Conservation (phyloP, 2,888 invertebrate species). For the Stramonita haemastoma region DNA sequence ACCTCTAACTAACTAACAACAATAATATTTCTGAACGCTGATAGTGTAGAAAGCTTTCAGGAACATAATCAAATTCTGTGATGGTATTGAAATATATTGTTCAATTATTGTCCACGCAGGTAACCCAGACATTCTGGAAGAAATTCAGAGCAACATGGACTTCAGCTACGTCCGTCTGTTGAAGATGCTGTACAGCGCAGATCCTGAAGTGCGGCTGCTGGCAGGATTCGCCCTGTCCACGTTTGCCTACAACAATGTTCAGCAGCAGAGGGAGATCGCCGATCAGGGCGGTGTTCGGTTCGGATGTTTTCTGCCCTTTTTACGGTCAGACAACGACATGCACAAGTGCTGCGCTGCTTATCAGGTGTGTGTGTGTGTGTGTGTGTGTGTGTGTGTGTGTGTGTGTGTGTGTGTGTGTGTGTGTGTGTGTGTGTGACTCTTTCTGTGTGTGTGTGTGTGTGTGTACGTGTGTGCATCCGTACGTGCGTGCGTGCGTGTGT, state of each 20-base stretch:
- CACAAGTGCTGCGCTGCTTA: conserved; percentile 74
- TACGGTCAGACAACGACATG: conserved; percentile 73
- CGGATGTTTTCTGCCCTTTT: conserved; percentile 73
- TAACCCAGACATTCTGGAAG: conserved; percentile 68
- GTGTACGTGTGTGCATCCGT: too few relatives aligned
- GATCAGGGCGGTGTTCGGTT: conserved; percentile 75
- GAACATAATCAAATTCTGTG: neutral
- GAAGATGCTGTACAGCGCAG: conserved; percentile 72
- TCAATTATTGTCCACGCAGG: conserved; percentile 55
- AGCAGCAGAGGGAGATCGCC: conserved; percentile 73
- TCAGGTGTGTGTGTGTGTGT: conserved; percentile 65
- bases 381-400: neutral
- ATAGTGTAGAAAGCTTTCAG: too few relatives aligned
- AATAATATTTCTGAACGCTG: too few relatives aligned
- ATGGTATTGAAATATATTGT: neutral
- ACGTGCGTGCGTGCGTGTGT: neutral
- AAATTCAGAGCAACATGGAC: conserved; percentile 70
- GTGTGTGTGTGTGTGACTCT: neutral
- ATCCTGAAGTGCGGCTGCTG: conserved; percentile 65
- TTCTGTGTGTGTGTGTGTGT: too few relatives aligned
- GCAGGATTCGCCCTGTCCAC: conserved; percentile 74
- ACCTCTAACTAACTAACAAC: too few relatives aligned
- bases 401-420: conserved; percentile 17
- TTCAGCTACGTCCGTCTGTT: conserved; percentile 75
- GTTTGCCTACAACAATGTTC: conserved; percentile 75